phyloP scores from a whole-genome alignment of 1,140 invertebrate genomes.

The Phenacoccus solenopsis region DNA sequence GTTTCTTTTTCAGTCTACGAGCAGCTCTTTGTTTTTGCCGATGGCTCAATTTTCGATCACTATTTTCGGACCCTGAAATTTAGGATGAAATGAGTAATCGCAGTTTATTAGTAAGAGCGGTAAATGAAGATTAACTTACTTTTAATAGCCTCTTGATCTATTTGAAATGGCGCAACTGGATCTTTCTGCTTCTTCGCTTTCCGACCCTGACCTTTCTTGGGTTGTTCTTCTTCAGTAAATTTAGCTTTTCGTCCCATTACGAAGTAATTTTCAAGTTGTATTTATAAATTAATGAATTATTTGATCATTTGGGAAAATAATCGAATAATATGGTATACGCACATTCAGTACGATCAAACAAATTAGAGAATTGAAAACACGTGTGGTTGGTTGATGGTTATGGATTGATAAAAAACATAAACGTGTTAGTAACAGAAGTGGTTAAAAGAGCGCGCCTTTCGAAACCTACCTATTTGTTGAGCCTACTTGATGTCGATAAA shows the following conservation, averaged over 20 bases:
- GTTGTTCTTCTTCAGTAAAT: conserved; percentile 49
- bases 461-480: too few relatives aligned
- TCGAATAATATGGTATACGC: too few relatives aligned
- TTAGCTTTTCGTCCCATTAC: conserved; percentile 78
- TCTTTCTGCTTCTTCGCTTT: conserved; percentile 74
- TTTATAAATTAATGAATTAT: too few relatives aligned
- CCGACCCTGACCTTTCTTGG: conserved; percentile 65
- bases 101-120: neutral
- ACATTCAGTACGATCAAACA: too few relatives aligned
- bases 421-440: too few relatives aligned
- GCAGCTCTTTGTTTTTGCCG: conserved; percentile 51
- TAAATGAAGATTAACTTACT: conserved; percentile 9
- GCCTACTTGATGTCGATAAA: too few relatives aligned
- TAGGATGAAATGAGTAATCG: conserved; percentile 17
- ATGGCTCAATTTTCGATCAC: conserved; percentile 47
- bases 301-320: too few relatives aligned
- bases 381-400: too few relatives aligned
- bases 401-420: too few relatives aligned
- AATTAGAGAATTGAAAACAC: too few relatives aligned
- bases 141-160: conserved; percentile 37
- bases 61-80: conserved; percentile 28
- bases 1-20: conserved; percentile 45
- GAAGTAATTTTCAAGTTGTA: neutral
- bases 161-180: conserved; percentile 47
- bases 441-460: too few relatives aligned